Percentiles rank a stretch among this genome's conserved stretches.
phyloP scores from a whole-genome alignment of 2,888 invertebrate species.

The Nebria brevicollis region DNA sequence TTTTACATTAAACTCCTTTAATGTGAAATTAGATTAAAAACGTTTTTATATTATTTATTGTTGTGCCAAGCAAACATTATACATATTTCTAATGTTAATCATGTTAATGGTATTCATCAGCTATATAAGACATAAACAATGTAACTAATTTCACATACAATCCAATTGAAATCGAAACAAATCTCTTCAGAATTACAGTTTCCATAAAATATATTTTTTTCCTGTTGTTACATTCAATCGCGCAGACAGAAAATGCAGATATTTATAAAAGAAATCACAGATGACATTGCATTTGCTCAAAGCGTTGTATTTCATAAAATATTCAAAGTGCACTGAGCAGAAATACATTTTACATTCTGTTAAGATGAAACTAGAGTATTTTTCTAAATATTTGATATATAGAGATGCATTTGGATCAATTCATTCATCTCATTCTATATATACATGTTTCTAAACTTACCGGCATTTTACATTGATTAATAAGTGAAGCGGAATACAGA shows the following conservation, averaged over 20 bases:
- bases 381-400: conserved; percentile 32
- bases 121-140: too few relatives aligned
- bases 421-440: conserved; percentile 21
- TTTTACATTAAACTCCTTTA: too few relatives aligned
- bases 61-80: too few relatives aligned
- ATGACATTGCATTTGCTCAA: conserved; percentile 28
- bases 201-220: background rate
- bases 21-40: too few relatives aligned
- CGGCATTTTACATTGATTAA: too few relatives aligned
- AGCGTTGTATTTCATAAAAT: conserved; percentile 36
- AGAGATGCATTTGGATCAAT: conserved; percentile 3
- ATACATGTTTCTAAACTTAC: background rate
- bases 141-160: too few relatives aligned
- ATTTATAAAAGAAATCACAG: conserved; percentile 23
- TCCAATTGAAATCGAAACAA: too few relatives aligned
- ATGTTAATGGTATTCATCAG: too few relatives aligned
- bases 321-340: conserved; percentile 37
- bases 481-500: background rate
- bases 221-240: background rate
- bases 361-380: conserved; percentile 29
- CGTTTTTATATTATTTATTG: too few relatives aligned
- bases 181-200: too few relatives aligned
- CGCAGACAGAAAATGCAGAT: background rate
- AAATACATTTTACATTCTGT: conserved; percentile 23
- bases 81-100: too few relatives aligned